Conservation (phyloP, 2,797 vertebrate genomes). For the Phalloptychus januarius region DNA sequence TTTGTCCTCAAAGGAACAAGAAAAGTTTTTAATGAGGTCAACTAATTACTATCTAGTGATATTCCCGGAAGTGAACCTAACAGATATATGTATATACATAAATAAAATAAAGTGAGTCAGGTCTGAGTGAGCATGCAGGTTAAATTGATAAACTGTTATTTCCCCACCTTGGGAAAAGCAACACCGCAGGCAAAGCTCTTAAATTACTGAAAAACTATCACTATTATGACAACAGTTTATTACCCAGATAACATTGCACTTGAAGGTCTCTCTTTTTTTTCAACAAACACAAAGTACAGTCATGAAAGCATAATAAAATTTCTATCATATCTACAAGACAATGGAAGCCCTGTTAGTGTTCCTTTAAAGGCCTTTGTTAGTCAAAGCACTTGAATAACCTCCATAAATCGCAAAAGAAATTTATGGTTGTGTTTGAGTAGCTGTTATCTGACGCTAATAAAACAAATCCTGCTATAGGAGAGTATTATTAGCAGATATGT, state of each 20-base stretch:
- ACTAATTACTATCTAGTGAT: neutral
- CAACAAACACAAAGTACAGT: constrained; percentile 5
- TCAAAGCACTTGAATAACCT: constrained; percentile 27
- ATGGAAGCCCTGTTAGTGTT: constrained; percentile 10
- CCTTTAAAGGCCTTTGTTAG: constrained; percentile 16
- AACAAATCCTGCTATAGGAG: constrained; percentile 40
- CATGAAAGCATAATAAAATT: constrained; percentile 19
- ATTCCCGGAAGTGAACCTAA: neutral
- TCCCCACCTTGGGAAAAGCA: neutral
- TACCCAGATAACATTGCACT: constrained; percentile 20
- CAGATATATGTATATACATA: no score
- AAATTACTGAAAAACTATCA: neutral
- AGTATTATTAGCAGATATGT: constrained; percentile 27
- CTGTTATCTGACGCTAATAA: constrained; percentile 44
- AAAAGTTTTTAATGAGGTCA: neutral
- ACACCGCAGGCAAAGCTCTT: neutral
- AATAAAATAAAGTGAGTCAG: neutral
- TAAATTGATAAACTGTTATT: neutral
- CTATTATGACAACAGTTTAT: neutral
- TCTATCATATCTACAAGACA: constrained; percentile 14
- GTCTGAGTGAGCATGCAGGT: neutral
- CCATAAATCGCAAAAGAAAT: constrained; percentile 22
- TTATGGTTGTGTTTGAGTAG: constrained; percentile 26
- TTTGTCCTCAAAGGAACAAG: neutral
- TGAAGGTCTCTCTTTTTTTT: constrained; percentile 18